Percentiles rank a stretch among this genome's conserved stretches.
phyloP scores from a whole-genome alignment of 1,140 invertebrate species.

The Brachionus plicatilis region DNA sequence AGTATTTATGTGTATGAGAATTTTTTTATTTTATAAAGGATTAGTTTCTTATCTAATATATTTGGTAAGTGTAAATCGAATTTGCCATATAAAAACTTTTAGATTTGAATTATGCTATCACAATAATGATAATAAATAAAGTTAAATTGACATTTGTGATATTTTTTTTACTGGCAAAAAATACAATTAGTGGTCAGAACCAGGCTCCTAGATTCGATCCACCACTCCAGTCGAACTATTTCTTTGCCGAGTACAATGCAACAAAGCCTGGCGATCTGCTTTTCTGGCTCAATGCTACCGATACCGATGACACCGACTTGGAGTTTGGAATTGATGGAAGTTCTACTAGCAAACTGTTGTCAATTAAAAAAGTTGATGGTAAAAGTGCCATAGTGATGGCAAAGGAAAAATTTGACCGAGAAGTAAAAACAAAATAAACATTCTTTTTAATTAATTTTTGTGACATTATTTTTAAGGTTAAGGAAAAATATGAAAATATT shows the following conservation, averaged over 20 bases:
- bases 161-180: neutral
- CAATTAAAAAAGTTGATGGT: constrained; percentile 1
- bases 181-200: constrained; percentile 27
- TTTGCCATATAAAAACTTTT: neutral
- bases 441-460: too few relatives aligned
- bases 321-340: constrained; percentile 7
- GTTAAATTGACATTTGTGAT: neutral
- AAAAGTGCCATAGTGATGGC: constrained; percentile 21
- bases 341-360: neutral
- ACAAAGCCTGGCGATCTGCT: constrained; percentile 32
- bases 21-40: neutral
- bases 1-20: neutral
- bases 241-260: constrained; percentile 30
- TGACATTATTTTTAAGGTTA: neutral
- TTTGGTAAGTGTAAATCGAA: neutral
- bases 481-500: constrained; percentile 37
- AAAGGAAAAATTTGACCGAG: constrained; percentile 18
- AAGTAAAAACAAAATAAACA: neutral
- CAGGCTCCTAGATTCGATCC: constrained; percentile 29
- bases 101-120: neutral
- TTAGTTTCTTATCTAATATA: neutral
- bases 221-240: constrained; percentile 18
- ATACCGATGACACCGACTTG: neutral
- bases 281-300: constrained; percentile 32
- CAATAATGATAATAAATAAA: neutral